phyloP scores from a whole-genome alignment of 1,140 invertebrate species.

The Hetaerina americana region DNA sequence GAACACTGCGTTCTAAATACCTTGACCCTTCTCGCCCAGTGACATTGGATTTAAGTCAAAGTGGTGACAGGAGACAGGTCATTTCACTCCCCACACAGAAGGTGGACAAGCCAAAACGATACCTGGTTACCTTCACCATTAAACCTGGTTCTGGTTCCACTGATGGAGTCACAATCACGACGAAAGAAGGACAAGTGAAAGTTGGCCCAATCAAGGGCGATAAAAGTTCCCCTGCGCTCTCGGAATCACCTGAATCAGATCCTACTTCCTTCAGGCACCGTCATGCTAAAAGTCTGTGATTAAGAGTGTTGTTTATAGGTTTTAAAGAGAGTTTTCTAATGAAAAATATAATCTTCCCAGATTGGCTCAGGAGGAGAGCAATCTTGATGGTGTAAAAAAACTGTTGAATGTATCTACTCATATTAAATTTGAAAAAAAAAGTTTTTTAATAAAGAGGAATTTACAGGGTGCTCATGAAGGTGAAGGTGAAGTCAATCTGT shows the following conservation, averaged over 20 bases:
- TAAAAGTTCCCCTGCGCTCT: neutral
- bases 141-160: slow-evolving; percentile 28
- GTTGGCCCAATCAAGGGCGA: neutral
- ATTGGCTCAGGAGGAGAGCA: too few species aligned
- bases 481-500: too few species aligned
- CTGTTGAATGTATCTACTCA: too few species aligned
- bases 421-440: too few species aligned
- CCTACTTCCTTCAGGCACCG: neutral
- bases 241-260: neutral
- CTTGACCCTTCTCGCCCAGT: slow-evolving; percentile 30
- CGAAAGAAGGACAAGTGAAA: neutral
- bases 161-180: neutral
- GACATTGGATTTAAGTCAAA: slow-evolving; percentile 59
- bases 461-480: too few species aligned
- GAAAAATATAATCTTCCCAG: too few species aligned
- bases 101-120: slow-evolving; percentile 73
- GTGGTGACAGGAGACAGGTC: slow-evolving; percentile 61
- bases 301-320: neutral
- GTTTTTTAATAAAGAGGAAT: too few species aligned
- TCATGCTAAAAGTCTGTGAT: neutral
- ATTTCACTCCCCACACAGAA: slow-evolving; percentile 72
- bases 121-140: slow-evolving; percentile 80
- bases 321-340: neutral
- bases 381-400: too few species aligned
- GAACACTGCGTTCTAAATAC: slow-evolving; percentile 19